A percentile compares a stretch with the other conserved stretches of the same genome.
phyloP scores from a whole-genome alignment of 2,888 invertebrate genomes.

The Monochamus alternatus region DNA sequence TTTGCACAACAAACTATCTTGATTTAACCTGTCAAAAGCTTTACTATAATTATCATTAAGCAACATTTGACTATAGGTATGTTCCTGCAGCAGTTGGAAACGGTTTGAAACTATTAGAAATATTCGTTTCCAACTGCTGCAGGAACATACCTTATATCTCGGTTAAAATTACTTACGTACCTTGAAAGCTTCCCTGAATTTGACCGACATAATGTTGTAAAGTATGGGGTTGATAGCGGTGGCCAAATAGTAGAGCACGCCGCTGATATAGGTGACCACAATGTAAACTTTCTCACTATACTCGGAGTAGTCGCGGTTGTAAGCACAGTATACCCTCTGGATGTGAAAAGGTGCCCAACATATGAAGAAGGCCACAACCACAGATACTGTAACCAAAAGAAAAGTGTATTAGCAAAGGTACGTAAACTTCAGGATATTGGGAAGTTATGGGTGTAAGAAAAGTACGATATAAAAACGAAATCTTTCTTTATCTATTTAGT shows the following conservation, averaged over 20 bases:
- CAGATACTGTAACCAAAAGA: slow-evolving; percentile 78
- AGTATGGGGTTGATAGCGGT: slow-evolving; percentile 94
- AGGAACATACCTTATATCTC: not conserved
- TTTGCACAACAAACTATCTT: too few species aligned
- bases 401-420: too few species aligned
- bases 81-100: too few species aligned
- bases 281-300: slow-evolving; percentile 60
- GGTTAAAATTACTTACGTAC: slow-evolving; percentile 70
- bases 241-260: slow-evolving; percentile 91
- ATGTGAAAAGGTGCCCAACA: slow-evolving; percentile 96
- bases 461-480: too few species aligned
- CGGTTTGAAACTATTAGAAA: too few species aligned
- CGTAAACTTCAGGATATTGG: too few species aligned
- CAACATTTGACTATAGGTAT: too few species aligned
- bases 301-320: slow-evolving; percentile 64
- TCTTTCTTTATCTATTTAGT: too few species aligned
- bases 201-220: slow-evolving; percentile 95
- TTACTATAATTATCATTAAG: too few species aligned
- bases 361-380: slow-evolving; percentile 90
- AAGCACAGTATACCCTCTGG: slow-evolving; percentile 88
- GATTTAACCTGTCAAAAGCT: too few species aligned
- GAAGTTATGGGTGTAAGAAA: too few species aligned
- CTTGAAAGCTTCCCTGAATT: slow-evolving; percentile 93
- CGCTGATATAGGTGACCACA: slow-evolving; percentile 85
- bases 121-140: too few species aligned